Evolutionary conservation across 1,140 invertebrate species (phyloP), one percentile per base, ranked within the genome.

Genomic region (Idris sp.): DNA sequence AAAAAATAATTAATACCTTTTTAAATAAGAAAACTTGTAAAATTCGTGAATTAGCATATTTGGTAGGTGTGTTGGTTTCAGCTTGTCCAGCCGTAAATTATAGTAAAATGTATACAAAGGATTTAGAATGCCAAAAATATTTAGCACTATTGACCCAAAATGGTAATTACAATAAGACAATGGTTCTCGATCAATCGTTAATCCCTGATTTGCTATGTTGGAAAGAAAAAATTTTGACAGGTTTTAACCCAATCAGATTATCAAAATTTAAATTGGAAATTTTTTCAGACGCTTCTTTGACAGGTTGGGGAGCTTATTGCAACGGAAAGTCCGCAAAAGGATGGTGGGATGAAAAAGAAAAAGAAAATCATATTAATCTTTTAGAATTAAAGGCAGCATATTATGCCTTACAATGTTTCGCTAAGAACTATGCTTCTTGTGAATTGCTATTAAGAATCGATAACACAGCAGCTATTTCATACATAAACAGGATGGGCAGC

Each of bases 361-460:
- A 13, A 35, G 14, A 7, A 35, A 2, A 13, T 3, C 31, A 35
- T 14, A 35, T 35, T 13, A 35, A 35, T 14, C 9, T 13, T 35
- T 11, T 35, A 2, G 31, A 35, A 13, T 11, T 35, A 4, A 13
- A 13, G 10, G 31, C 31, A 1, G 31, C 14, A 13, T 35, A 35
- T 14, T 13, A 35, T 13, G 31, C 31, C 8, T 28, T 58, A 11
- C 28, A 41, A 56, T 43, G 31, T 14, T 44, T 58, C 18, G 40
- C 22, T 8, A 38, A 19, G 13, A 35, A 58, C 5, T 44, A 46
- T 28, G 5, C 2, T 7, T 2, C 44, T 44, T 58, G 53, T 33
- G 40, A 58, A 16, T n/a, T 58, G 5, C 10, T 44, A 2, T 58
- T 58, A 13, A 18, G 53, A 44, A 16, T 58, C 1, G 40, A 33